Evolutionary conservation across 35 echinoderm and acorn worm species (phyloP), one percentile per base, ranked within the genome.

Genomic region (Anneissia japonica): DNA sequence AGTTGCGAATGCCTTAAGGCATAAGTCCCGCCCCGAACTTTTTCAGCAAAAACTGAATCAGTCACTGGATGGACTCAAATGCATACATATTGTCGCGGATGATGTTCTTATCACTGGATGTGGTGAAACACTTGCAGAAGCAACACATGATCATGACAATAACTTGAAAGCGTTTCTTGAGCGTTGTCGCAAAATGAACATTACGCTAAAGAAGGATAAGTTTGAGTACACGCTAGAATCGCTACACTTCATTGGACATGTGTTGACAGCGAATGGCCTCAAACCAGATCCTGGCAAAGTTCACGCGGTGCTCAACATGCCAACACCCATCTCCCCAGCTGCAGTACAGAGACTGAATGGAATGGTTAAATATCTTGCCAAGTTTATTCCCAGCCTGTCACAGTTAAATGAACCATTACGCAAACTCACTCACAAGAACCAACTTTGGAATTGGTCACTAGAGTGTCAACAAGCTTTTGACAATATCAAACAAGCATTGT

Each of bases 291-390:
- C 76, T n/a, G n/a, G n/a, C n/a, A 93, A 93, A 89, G 41, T 93
- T 19, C 86, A 38, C 46, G 85, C 91, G 77, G 77, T 88, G 17
- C 0, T 12, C 14, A 83, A 89, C 7, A 93, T 93, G 91, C 85
- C 79, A 13, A 36, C 38, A 64, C 91, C 91, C 19, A 16, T 35
- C 29, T 37, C 36, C 64, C 45, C 80, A 31, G 46, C 84, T 30
- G 45, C 39, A 0, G 36, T 90, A 3, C 91, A 93, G 39, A 38
- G 87, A 64, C 85, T 90, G 64, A 23, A 90, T 31, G 92, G 83
- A 21, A 94, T 90, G 83, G 35, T 76, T 0, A 94, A 90, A 86
- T 86, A 90, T 40, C 84, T 94, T 0, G 77, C 88, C 0, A 92
- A 90, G 46, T 94, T 87, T 43, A 41, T 94, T 0, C 92, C 87